phyloP scores from a whole-genome alignment of 1,140 invertebrate species.

The Acromyrmex heyeri region DNA sequence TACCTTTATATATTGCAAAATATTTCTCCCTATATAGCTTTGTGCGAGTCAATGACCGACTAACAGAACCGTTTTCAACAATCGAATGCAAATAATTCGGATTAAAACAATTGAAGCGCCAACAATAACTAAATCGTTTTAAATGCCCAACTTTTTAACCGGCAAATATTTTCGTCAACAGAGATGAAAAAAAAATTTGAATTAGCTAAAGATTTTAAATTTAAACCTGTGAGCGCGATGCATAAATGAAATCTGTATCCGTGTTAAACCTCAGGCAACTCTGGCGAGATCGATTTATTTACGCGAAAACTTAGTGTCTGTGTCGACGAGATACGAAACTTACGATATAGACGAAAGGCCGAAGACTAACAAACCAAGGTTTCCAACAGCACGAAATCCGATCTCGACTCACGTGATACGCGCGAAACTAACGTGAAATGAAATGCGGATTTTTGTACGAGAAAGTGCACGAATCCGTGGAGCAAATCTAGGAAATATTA shows the following conservation, averaged over 20 bases:
- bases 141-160: neutral
- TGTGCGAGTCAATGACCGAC: conserved; percentile 10
- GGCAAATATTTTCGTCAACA: neutral
- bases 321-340: conserved; percentile 44
- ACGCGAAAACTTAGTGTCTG: conserved; percentile 54
- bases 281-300: conserved; percentile 47
- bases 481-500: conserved; percentile 63
- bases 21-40: conserved; percentile 13
- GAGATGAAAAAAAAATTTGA: neutral
- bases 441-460: conserved; percentile 50
- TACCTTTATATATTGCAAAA: conserved; percentile 33
- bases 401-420: conserved; percentile 63
- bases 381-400: conserved; percentile 28
- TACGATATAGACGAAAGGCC: conserved; percentile 40
- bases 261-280: conserved; percentile 24
- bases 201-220: neutral
- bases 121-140: neutral
- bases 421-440: conserved; percentile 33
- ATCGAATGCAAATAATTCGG: conserved; percentile 33
- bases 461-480: neutral
- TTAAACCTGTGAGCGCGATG: neutral
- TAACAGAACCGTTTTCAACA: conserved; percentile 1
- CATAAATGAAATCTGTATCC: conserved; percentile 4
- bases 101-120: neutral
- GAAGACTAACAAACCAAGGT: conserved; percentile 57